Conservation (phyloP, 2,888 invertebrate species). For the Mycalesis mineus region DNA sequence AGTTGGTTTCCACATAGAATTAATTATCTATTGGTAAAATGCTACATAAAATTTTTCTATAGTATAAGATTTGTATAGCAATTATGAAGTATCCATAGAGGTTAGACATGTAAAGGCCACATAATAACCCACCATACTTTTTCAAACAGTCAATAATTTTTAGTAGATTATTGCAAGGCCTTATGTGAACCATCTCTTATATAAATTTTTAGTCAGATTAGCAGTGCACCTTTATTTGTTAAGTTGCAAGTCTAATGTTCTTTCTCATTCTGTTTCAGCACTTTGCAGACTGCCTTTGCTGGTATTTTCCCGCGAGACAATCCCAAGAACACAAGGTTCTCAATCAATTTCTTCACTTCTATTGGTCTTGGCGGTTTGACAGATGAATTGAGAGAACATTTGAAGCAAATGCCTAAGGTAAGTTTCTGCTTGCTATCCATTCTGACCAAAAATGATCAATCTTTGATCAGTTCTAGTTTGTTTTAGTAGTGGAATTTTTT, state of each 20-base stretch:
- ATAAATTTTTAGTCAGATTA: background rate
- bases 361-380: slow-evolving; percentile 98
- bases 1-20: no score
- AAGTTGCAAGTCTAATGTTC: slow-evolving; percentile 17
- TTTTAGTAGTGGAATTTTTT: no score
- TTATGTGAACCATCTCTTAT: slow-evolving; percentile 18
- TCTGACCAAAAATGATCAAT: no score
- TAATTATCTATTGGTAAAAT: no score
- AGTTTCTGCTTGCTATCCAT: background rate
- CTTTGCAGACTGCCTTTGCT: slow-evolving; percentile 89
- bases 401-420: slow-evolving; percentile 87
- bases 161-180: no score
- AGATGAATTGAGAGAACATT: slow-evolving; percentile 92
- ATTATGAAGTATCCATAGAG: no score
- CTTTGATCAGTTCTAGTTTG: no score
- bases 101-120: no score
- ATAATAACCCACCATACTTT: no score
- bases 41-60: no score
- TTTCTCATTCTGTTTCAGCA: slow-evolving; percentile 76
- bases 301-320: slow-evolving; percentile 97
- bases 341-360: slow-evolving; percentile 98
- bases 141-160: no score
- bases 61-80: no score
- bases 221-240: slow-evolving; percentile 9
- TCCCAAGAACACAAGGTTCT: slow-evolving; percentile 97